Conservation (phyloP, 1,140 invertebrate genomes). For the Micrasema longulum region DNA sequence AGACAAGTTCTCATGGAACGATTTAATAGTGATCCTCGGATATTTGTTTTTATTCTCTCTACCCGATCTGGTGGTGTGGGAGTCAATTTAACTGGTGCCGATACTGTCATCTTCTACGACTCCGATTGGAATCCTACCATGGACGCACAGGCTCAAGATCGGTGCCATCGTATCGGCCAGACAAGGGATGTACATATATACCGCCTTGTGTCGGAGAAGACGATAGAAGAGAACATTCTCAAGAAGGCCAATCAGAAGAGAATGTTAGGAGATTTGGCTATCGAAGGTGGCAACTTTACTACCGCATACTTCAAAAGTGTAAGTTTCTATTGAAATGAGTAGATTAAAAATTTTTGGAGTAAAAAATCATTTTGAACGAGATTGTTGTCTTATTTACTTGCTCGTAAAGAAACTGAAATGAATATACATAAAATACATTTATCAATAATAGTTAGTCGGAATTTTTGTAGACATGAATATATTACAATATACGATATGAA, state of each 20-base stretch:
- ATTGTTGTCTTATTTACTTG: too few relatives aligned
- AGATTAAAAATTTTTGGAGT: too few relatives aligned
- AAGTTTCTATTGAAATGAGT: too few relatives aligned
- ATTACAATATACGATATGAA: neutral
- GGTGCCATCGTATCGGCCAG: constrained; percentile 98
- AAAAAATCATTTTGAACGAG: too few relatives aligned
- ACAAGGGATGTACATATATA: constrained; percentile 99
- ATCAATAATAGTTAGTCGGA: too few relatives aligned
- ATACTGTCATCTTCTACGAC: constrained; percentile 99
- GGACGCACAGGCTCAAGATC: constrained; percentile 99
- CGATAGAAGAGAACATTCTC: constrained; percentile 99
- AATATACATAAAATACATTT: too few relatives aligned
- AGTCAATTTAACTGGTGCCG: constrained; percentile 98
- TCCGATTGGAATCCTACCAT: constrained; percentile 99
- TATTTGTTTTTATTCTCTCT: constrained; percentile 98
- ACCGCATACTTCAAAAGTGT: constrained; percentile 97
- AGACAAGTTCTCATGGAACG: constrained; percentile 97
- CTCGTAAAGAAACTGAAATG: too few relatives aligned
- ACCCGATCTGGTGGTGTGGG: constrained; percentile 98
- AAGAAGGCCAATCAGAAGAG: constrained; percentile 99
- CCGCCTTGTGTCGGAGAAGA: constrained; percentile 94
- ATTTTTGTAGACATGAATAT: too few relatives aligned
- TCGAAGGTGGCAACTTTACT: constrained; percentile 99
- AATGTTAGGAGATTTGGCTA: constrained; percentile 95
- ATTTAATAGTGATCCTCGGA: constrained; percentile 94